Evolutionary conservation across 2,888 invertebrate species (phyloP).

Genomic region (Sabellastarte sp.): DNA sequence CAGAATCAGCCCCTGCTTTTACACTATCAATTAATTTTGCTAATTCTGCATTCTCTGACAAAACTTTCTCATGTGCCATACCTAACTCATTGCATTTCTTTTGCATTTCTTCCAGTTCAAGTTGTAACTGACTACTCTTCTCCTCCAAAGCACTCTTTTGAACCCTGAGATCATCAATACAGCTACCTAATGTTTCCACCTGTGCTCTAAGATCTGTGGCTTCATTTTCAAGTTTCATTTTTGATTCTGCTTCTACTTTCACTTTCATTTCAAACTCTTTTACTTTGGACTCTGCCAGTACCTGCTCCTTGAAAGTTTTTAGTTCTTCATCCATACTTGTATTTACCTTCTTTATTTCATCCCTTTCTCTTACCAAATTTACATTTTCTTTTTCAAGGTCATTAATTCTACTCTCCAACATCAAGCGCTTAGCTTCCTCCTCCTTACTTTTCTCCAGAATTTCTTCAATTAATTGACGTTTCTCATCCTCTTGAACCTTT

Average conservation of each 20-base stretch:
- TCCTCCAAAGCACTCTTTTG: background rate
- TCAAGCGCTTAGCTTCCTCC: no score
- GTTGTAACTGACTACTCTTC: background rate
- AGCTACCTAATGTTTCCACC: no score
- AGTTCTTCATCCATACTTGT: background rate
- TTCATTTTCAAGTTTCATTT: no score
- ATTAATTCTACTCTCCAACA: background rate
- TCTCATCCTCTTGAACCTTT: background rate
- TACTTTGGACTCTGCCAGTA: background rate
- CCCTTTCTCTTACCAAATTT: conserved; percentile 3
- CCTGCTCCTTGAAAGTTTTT: background rate
- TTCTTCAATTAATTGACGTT: background rate
- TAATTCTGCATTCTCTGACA: conserved; percentile 3
- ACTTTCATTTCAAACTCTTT: background rate
- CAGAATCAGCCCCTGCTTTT: conserved; percentile 10
- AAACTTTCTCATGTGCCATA: background rate
- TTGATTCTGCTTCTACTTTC: background rate
- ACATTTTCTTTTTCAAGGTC: conserved; percentile 1
- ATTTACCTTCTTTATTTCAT: background rate
- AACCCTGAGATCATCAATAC: no score
- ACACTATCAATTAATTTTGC: conserved; percentile 8
- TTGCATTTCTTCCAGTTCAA: background rate
- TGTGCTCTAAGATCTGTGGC: no score
- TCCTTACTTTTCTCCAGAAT: background rate
- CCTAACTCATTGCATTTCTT: background rate